Conservation (phyloP, 2,797 vertebrate species). For the Etheostoma perlongum region DNA sequence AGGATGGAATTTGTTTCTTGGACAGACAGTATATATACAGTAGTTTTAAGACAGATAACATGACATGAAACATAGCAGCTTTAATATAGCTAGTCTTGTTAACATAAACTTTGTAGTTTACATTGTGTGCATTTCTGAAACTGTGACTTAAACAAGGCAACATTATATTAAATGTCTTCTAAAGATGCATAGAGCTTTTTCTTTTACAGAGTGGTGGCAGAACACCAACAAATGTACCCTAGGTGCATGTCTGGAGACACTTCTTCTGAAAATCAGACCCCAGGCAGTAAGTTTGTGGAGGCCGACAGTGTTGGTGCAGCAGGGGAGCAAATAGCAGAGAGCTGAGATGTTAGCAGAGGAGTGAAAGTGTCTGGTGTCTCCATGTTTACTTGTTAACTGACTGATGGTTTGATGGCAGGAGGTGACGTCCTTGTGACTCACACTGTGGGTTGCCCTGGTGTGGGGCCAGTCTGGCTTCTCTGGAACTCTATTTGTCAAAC, state of each 20-base stretch:
- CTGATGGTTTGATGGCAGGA: slow-evolving; percentile 54
- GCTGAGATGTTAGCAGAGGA: slow-evolving; percentile 47
- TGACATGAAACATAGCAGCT: background rate
- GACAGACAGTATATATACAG: background rate
- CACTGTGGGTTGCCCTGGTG: slow-evolving; percentile 31
- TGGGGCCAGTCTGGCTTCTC: slow-evolving; percentile 24
- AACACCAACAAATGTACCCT: background rate
- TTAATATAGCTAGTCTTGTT: background rate
- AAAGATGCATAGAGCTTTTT: background rate
- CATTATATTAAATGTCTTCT: background rate
- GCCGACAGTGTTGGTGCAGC: background rate
- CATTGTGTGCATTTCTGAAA: background rate
- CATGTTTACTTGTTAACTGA: slow-evolving; percentile 54
- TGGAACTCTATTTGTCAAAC: slow-evolving; percentile 26
- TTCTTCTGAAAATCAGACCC: background rate
- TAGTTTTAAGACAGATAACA: background rate
- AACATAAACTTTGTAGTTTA: background rate
- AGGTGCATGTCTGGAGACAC: background rate
- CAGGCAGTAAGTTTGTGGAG: background rate
- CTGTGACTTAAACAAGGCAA: background rate
- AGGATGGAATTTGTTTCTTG: background rate
- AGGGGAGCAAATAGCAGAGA: slow-evolving; percentile 8
- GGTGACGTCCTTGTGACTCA: slow-evolving; percentile 65
- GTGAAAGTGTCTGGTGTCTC: slow-evolving; percentile 56
- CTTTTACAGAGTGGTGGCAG: background rate